phyloP scores from a whole-genome alignment of 2,113 vertebrate species.

The Emydura subglobosa region DNA sequence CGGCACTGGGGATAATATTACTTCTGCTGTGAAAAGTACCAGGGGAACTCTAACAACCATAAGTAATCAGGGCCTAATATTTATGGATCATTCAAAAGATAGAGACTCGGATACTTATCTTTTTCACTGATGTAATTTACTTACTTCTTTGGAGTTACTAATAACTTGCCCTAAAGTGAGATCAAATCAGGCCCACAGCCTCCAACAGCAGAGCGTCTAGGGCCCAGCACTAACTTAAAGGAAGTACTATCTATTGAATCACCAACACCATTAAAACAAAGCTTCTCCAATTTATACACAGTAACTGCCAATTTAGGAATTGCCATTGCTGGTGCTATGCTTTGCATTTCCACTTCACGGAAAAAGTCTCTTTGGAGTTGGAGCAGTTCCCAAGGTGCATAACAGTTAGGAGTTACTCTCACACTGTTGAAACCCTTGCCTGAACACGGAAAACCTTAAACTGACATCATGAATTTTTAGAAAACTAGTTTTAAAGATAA shows the following conservation, averaged over 20 bases:
- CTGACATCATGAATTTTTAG: conserved; percentile 71
- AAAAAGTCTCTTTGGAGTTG: neutral
- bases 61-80: neutral
- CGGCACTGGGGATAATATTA: neutral
- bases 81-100: neutral
- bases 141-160: neutral
- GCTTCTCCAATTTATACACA: neutral
- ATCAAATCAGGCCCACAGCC: neutral
- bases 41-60: neutral
- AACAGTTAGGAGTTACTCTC: neutral
- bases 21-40: neutral
- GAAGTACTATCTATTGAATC: neutral
- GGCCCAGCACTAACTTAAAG: neutral
- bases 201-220: neutral
- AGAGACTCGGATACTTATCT: neutral
- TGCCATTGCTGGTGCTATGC: neutral
- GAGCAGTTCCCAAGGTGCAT: fast-evolving
- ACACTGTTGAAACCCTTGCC: neutral
- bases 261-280: neutral
- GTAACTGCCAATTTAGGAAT: neutral
- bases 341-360: neutral
- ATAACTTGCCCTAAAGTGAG: conserved; percentile 7
- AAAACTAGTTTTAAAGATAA: conserved; percentile 81
- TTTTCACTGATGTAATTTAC: neutral
- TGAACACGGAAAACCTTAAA: conserved; percentile 62